Percentiles rank a stretch among this genome's conserved stretches.
Evolutionary conservation across 53 echinoderm and acorn worm genomes (phyloP).

Genomic region (Holothuria scabra): DNA sequence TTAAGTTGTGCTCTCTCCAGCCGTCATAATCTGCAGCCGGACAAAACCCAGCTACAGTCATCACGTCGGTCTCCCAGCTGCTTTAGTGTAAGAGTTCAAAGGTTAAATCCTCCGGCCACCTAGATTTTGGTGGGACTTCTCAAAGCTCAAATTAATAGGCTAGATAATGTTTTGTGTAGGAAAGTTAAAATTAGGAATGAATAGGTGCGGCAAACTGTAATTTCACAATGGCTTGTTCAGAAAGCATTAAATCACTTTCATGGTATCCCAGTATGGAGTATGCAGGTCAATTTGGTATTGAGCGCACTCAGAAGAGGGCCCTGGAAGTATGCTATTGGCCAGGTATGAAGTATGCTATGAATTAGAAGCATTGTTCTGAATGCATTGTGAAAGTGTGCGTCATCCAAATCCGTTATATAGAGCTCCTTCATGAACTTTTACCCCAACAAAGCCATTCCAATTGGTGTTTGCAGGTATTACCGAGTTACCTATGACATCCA

Average conservation of each 20-base stretch:
- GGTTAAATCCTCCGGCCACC: not conserved
- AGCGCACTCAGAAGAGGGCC: conserved; percentile 28
- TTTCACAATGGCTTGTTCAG: conserved; percentile 21
- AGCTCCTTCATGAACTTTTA: no score
- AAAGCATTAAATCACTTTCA: conserved; percentile 19
- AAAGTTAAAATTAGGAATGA: not conserved
- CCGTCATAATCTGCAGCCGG: no score
- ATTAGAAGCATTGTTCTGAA: no score
- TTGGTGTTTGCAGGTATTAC: no score
- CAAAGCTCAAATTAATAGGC: not conserved
- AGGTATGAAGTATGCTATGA: not conserved
- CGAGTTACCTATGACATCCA: no score
- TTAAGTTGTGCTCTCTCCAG: no score
- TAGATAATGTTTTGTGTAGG: not conserved
- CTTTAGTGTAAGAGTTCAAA: no score
- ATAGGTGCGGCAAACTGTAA: not conserved
- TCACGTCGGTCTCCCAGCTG: no score
- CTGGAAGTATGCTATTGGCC: conserved; percentile 46
- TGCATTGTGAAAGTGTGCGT: no score
- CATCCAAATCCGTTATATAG: no score
- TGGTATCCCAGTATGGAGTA: conserved; percentile 47
- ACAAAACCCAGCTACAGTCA: no score
- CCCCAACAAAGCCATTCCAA: no score
- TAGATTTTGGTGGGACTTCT: not conserved
- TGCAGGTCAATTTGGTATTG: conserved; percentile 43